Base-by-base conservation (phyloP, 37 sponge, comb jelly and placozoan genomes). In the Geodia barretti region DNA sequence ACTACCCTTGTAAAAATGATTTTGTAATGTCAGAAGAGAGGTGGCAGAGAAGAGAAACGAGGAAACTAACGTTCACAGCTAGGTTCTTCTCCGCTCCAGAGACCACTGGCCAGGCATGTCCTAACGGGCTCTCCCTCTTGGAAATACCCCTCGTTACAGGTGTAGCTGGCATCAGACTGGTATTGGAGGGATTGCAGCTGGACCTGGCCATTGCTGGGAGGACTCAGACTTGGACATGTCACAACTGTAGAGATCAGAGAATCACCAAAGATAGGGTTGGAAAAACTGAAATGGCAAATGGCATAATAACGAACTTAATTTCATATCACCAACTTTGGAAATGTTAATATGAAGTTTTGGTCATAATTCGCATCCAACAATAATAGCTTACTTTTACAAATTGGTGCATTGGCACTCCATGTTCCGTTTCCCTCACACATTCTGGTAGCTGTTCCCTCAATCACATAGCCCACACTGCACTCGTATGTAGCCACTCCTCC, bases 381-480 rank as follows among this genome's bases (percentile, higher is more conserved):
- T 47, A 14, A 14, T 47, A 47, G 14, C 54, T 47, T 47, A 47
- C 54, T 47, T 47, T 47, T 7, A 47, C 83, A 83, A 39, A 4
- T 30, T 19, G 83, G 83, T 5, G 59, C 3, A 39, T 9, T 74
- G 0, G 68, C 83, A n/a, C 41, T 74, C 83, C 83, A 83, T 14
- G 25, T 26, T 23, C 83, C 83, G 74, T 83, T 68, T 20, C 4
- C 41, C 23, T 64, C 24, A 66, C 87, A 87, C 25, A 60, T 62
- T 80, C 80, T 33, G 3, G 21, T 73, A 38, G 31, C 5, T 14
- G 17, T 35, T 4, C 87, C 87, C 28, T 80, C 76, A 54, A 87
- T n/a, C 1, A 47, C 14, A 47, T 17, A 47, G 11, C 54, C 54
- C 14, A 17, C 54, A 14, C 14, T 7, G 14, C 54, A 47, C 11